phyloP scores from a whole-genome alignment of 2,113 vertebrate genomes.

The Lutjanus erythropterus region DNA sequence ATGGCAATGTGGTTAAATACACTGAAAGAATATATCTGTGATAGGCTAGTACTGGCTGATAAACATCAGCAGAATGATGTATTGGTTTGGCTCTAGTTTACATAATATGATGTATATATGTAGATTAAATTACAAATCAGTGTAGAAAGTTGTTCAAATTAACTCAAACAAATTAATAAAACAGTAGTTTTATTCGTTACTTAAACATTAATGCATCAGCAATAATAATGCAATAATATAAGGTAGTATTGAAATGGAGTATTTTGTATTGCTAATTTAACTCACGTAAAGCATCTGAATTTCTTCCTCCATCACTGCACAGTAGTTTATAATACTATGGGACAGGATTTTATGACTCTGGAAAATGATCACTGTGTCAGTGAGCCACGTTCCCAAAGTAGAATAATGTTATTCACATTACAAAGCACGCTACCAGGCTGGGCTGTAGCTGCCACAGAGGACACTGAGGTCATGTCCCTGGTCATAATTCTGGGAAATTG shows the following conservation, averaged over 20 bases:
- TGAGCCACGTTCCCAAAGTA: background rate
- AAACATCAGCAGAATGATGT: too few relatives aligned
- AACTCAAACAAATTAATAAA: too few relatives aligned
- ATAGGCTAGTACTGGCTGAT: too few relatives aligned
- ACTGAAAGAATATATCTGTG: too few relatives aligned
- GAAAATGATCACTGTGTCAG: background rate
- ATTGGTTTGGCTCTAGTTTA: too few relatives aligned
- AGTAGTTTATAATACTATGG: background rate
- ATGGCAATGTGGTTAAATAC: too few relatives aligned
- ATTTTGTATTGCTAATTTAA: background rate
- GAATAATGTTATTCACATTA: too few relatives aligned
- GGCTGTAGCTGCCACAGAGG: background rate
- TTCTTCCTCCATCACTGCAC: background rate
- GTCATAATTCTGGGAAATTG: background rate
- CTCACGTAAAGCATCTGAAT: background rate
- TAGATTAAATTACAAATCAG: background rate
- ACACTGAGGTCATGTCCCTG: background rate
- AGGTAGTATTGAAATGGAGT: background rate
- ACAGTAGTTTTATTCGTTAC: too few relatives aligned
- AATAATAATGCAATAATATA: background rate
- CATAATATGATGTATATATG: background rate
- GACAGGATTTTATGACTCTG: background rate
- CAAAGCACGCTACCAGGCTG: background rate
- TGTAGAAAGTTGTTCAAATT: background rate
- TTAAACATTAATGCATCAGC: too few relatives aligned